Evolutionary conservation across 2,797 vertebrate genomes (phyloP), one percentile per base, ranked within the genome.

Genomic region (Toxotes lorentzi): DNA sequence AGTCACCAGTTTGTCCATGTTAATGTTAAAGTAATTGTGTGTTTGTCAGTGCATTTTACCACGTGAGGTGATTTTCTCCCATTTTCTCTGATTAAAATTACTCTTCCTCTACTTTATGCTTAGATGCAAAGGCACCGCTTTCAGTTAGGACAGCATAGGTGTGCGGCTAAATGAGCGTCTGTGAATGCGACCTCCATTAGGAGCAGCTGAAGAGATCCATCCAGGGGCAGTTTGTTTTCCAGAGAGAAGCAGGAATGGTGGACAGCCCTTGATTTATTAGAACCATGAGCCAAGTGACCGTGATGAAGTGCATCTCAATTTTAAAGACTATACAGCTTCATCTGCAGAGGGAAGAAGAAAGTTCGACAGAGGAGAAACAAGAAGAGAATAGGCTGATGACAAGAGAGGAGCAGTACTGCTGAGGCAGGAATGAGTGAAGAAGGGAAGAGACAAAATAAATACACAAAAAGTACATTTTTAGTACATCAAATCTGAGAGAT

Each of bases 261-360:
- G 90, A 87, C 82, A 79, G 90, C 80, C 86, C 81, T 93, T 96
- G 95, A 95, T 96, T 95, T 95, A 95, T 95, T 94, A 94, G 93
- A 85, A 89, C 88, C 75, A 69, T 73, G 86, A 89, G 92, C 92
- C 91, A 87, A 93, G 92, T 93, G 94, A 95, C 93, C 94, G 89
- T 95, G 95, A 96, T 95, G 91, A 93, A 96, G 94, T 93, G 83
- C 87, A 94, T 95, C 94, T 95, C 91, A 90, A 90, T 95, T 95
- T 94, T 92, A 95, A 95, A 93, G 92, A 94, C 94, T 91, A 89
- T 82, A 91, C 91, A 65, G 90, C 91, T 92, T 94, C 91, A 94
- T 95, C 89, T 91, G 86, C 82, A 40, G 72, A 7, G 27, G 24
- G 34, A 67, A 48, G 73, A 69, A 75, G 77, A 50, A 74, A 73